phyloP scores from a whole-genome alignment of 2,113 vertebrate genomes.

The Aspidoscelis tigris region DNA sequence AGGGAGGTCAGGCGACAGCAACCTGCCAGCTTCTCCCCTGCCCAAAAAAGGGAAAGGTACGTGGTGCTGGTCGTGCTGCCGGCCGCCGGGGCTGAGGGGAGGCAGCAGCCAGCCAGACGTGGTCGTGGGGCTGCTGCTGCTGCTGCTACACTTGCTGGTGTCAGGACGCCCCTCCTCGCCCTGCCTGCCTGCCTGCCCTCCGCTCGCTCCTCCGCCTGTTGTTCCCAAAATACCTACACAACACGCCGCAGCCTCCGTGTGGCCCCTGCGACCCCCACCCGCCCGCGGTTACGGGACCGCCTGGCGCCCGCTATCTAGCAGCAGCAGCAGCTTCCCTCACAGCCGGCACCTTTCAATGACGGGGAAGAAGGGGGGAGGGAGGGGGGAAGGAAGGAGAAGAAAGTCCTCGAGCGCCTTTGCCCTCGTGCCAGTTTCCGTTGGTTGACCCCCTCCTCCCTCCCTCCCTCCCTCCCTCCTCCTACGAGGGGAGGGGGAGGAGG shows the following conservation, averaged over 20 bases:
- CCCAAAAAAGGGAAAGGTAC: constrained; percentile 80
- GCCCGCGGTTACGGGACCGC: background rate
- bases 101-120: background rate
- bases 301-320: background rate
- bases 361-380: background rate
- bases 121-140: background rate
- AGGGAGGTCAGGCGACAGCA: background rate
- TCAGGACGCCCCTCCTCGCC: background rate
- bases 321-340: background rate
- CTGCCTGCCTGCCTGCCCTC: no score
- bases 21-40: constrained; percentile 30
- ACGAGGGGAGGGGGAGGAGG: background rate
- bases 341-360: background rate
- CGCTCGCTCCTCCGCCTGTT: background rate
- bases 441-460: background rate
- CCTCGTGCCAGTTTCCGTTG: background rate
- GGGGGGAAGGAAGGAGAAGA: no score
- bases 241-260: no score
- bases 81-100: background rate
- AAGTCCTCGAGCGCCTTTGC: background rate
- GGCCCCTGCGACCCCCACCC: background rate
- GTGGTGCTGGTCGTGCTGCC: constrained; percentile 54
- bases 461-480: constrained; percentile 44
- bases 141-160: background rate
- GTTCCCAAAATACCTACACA: background rate